These are phyloP conservation scores for Ceratosolen fusciceps DNA, from an alignment of 1,140 invertebrate species.

Conservation along the genomic window DNA sequence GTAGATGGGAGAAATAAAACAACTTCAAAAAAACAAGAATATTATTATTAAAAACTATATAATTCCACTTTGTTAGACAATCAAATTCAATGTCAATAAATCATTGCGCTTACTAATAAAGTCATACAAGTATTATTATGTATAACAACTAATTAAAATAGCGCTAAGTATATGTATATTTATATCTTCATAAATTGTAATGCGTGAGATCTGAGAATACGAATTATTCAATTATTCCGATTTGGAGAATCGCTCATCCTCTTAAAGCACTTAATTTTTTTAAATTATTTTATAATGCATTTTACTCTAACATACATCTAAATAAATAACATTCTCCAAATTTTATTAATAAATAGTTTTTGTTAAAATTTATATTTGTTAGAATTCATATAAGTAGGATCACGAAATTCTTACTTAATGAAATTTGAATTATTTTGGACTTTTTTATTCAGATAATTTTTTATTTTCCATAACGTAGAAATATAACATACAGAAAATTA, in stretches of 20 bases:
- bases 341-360: constrained; percentile 3
- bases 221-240: constrained; percentile 64
- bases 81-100: constrained; percentile 62
- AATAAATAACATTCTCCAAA: constrained; percentile 16
- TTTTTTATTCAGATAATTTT: constrained; percentile 48
- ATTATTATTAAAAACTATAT: constrained; percentile 65
- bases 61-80: constrained; percentile 60
- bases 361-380: no score
- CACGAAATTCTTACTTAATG: not conserved
- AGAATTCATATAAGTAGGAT: not conserved
- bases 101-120: constrained; percentile 60
- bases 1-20: constrained; percentile 52
- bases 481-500: constrained; percentile 43
- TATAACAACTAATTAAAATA: constrained; percentile 60
- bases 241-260: constrained; percentile 59
- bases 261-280: constrained; percentile 53
- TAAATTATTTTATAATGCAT: constrained; percentile 52
- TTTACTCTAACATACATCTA: constrained; percentile 31
- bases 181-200: constrained; percentile 64
- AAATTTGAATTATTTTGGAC: constrained; percentile 15
- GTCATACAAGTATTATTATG: constrained; percentile 59
- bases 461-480: constrained; percentile 47
- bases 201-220: constrained; percentile 69
- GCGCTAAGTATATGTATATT: constrained; percentile 56
- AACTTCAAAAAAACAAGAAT: constrained; percentile 63